A percentile compares a stretch with the other conserved stretches of the same genome.
These are phyloP conservation scores for Rhyzopertha dominica DNA, from an alignment of 1,140 invertebrate genomes.

Conservation along the genomic window DNA sequence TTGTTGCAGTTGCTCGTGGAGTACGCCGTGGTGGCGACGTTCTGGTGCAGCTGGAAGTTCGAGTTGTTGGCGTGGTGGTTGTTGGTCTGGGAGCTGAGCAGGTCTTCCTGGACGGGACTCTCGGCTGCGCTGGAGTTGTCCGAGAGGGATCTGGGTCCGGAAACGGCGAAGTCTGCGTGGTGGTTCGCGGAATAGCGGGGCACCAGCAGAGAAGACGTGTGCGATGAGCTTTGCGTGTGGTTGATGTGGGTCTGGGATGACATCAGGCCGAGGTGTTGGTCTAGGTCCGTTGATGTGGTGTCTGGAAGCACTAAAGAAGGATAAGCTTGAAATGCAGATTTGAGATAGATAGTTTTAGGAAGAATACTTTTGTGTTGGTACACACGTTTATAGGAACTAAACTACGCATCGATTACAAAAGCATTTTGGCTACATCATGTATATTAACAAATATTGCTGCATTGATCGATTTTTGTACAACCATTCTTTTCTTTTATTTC, in stretches of 20 bases:
- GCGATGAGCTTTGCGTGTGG: slow-evolving; percentile 45
- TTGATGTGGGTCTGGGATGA: slow-evolving; percentile 51
- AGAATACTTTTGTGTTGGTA: too few relatives aligned
- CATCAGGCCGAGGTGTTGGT: slow-evolving; percentile 70
- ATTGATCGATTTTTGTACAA: too few relatives aligned
- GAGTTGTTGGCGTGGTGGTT: slow-evolving; percentile 60
- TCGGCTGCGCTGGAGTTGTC: slow-evolving; percentile 78
- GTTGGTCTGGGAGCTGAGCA: slow-evolving; percentile 50
- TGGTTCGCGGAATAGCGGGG: slow-evolving; percentile 54
- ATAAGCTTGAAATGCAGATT: not conserved
- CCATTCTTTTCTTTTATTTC: too few relatives aligned
- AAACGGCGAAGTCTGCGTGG: slow-evolving; percentile 44
- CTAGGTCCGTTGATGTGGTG: slow-evolving; percentile 67
- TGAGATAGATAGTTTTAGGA: too few relatives aligned
- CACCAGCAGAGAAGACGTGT: slow-evolving; percentile 46
- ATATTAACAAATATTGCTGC: too few relatives aligned
- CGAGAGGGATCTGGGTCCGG: slow-evolving; percentile 65
- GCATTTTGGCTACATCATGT: too few relatives aligned
- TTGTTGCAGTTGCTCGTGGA: slow-evolving; percentile 58
- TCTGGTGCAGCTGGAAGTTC: slow-evolving; percentile 57
- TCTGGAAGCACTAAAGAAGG: slow-evolving; percentile 64
- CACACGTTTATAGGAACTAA: too few relatives aligned
- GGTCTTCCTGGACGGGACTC: slow-evolving; percentile 73
- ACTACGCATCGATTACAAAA: too few relatives aligned
- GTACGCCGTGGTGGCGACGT: slow-evolving; percentile 45